Base-by-base conservation (phyloP, 2,797 vertebrate genomes). In the Crenuchus spilurus region DNA sequence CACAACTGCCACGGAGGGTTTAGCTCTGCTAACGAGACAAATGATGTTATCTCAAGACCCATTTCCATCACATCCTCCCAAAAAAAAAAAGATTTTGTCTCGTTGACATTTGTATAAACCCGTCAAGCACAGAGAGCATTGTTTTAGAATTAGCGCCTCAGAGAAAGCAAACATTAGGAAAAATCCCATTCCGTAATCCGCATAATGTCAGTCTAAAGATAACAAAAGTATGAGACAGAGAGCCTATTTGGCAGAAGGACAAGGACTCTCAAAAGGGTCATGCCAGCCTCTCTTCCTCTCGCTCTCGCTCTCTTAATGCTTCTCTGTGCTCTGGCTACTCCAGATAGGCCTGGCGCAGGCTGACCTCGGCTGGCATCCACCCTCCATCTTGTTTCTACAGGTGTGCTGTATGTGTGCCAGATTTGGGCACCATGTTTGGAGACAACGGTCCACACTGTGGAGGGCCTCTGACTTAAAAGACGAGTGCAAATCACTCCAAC, bases 381-480 rank as follows among this genome's bases (percentile, higher is more conserved):
- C 54, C 63, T 69, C 66, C 60, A 44, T 79, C 66, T 80, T 80
- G 39, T 84, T 86, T 79, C 70, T 60, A 74, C 68, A 83, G 83
- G 80, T 85, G 80, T 77, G 72, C 58, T 65, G 64, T 78, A 62
- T 79, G 28, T 72, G 73, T 70, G 63, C 77, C 68, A 78, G 66
- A 70, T 75, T 78, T 63, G 20, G 81, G 60, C 79, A 83, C 69
- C 67, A 83, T 89, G 85, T 87, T 86, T 87, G 81, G 83, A 85
- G 78, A 77, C 63, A 83, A 73, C 70, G 69, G 39, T 60, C 46
- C 65, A 70, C 57, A 80, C n/a, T 83, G 71, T 77, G 61, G 70
- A 70, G 64, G 22, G 48, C 30, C 55, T n/a, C 72, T 75, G 61
- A 55, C 71, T n/a, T 67, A 57, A 76, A 16, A 13, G 28, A 69